These are phyloP conservation scores for Coptotermes formosanus DNA, from an alignment of 1,140 invertebrate genomes.

Conservation along the genomic window DNA sequence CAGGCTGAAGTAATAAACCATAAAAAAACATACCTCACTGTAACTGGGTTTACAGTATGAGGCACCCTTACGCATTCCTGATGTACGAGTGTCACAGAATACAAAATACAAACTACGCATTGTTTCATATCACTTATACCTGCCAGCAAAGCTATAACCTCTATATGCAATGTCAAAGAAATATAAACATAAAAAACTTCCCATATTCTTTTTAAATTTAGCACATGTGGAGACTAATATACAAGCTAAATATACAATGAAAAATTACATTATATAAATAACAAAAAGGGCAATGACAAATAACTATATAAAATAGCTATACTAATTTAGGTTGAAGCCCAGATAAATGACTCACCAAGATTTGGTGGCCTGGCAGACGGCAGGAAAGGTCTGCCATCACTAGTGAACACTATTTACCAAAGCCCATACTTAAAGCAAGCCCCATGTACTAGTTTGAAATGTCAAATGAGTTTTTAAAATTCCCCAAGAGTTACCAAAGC, in stretches of 20 bases:
- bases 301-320: neutral
- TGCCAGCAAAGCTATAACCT: neutral
- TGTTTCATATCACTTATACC: neutral
- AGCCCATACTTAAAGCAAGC: neutral
- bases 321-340: neutral
- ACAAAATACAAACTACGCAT: neutral
- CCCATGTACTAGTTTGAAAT: neutral
- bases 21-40: too few species aligned
- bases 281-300: constrained; percentile 2
- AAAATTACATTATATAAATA: constrained; percentile 16
- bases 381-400: neutral
- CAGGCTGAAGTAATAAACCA: too few species aligned
- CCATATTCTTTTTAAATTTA: neutral
- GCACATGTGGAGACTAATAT: neutral
- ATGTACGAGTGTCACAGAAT: neutral
- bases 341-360: neutral
- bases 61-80: too few species aligned
- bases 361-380: neutral
- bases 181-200: neutral
- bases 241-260: constrained; percentile 13
- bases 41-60: too few species aligned
- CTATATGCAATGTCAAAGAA: neutral
- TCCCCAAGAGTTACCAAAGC: neutral
- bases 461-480: neutral
- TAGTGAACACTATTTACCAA: neutral